A percentile compares a stretch with the other conserved stretches of the same genome.
Conservation (phyloP, 2,113 vertebrate species). For the Butorides virescens region DNA sequence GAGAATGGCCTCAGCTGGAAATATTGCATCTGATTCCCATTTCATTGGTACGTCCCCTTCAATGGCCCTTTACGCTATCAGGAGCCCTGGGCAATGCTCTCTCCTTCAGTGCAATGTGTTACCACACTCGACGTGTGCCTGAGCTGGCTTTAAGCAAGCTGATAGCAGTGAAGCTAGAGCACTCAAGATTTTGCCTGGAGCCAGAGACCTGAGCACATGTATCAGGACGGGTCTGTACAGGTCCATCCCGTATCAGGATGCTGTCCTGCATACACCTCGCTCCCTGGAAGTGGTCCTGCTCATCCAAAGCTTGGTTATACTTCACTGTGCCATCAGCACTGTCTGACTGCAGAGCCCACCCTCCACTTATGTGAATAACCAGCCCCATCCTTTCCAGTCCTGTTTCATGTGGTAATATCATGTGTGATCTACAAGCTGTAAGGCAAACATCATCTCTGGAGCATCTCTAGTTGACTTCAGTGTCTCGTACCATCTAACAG, state of each 20-base stretch:
- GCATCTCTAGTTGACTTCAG: not conserved
- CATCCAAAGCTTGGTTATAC: not conserved
- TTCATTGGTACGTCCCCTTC: not conserved
- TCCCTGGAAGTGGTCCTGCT: not conserved
- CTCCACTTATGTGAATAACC: not conserved
- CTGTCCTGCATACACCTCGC: not conserved
- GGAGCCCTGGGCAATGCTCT: not conserved
- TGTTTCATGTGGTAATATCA: constrained; percentile 17
- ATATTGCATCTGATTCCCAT: not conserved
- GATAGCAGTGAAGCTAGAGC: not conserved
- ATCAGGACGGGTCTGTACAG: not conserved
- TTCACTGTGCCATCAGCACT: not conserved
- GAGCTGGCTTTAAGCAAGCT: not conserved
- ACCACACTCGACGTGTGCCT: not conserved
- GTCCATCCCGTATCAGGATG: not conserved
- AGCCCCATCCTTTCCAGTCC: not conserved
- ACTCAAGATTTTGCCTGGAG: not conserved
- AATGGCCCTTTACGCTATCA: not conserved
- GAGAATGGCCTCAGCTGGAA: not conserved
- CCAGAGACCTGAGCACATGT: not conserved
- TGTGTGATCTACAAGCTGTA: constrained; percentile 10
- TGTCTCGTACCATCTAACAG: constrained; percentile 52
- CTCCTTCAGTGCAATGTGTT: not conserved
- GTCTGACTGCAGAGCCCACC: not conserved
- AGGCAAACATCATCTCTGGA: constrained; percentile 10